Base-by-base conservation (phyloP, 30 jellyfish, hydroid and myxozoan genomes). In the Aurelia sp. region DNA sequence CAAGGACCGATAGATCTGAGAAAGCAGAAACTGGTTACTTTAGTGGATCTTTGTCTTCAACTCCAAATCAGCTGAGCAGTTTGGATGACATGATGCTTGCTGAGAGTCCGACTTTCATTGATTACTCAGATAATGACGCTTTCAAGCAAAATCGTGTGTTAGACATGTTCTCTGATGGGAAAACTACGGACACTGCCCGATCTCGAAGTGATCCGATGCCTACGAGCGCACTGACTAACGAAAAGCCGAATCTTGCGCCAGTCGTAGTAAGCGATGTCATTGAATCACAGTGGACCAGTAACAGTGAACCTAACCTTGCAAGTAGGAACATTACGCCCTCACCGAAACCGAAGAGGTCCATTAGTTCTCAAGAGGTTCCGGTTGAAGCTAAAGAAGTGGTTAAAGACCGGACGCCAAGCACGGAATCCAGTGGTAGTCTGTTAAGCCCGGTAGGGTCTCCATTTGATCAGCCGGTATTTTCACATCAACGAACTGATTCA, bases 1-100 rank as follows among this genome's bases (percentile, higher is more conserved):
- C 96, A 22, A 80, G 74, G 74, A 76, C 88, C 24, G 92, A 86
- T 12, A 66, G 81, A 53, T 65, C 85, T 13, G 92, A 80, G 18
- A 91, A 88, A 47, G 85, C 91, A 21, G 97, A 85, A 18, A 81
- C 97, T 18, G 97, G 97, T n/a, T 81, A 82, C 80, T 78, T 59
- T 31, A 84, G 96, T 81, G 83, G 95, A 65, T 84, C 97, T 51
- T 70, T 72, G 16, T 85, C 86, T 7, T 89, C 97, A 27, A 90
- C 96, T 21, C 91, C 96, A 24, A 95, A 77, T 59, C 91, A 90
- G 80, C 85, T 89, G 53, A 86, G 97, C 87, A 71, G 88, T 63
- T 92, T 90, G 33, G 97, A 95, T 67, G 93, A 84, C 27, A 64
- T 84, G 81, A 40, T 93, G 69, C 69, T 97, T 20, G 61, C 86